Percentiles rank a stretch among this genome's conserved stretches.
phyloP scores from a whole-genome alignment of 2,888 invertebrate genomes.

The Oscheius onirici region DNA sequence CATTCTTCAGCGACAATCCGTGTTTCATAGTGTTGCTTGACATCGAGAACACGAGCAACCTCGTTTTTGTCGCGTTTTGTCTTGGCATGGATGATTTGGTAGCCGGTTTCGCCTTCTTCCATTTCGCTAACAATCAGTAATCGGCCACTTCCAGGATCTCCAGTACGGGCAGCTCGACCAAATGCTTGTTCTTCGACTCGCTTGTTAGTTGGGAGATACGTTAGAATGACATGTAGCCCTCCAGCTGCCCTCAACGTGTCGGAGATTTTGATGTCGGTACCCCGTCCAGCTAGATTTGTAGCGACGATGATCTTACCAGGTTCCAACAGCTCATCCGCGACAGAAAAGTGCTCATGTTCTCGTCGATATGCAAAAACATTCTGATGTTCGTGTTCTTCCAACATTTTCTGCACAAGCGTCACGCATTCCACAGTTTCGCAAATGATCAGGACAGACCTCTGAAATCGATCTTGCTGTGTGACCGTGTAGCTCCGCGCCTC shows the following conservation, averaged over 20 bases:
- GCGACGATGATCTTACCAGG: slow-evolving; percentile 69
- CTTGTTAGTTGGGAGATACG: slow-evolving; percentile 72
- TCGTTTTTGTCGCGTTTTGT: slow-evolving; percentile 36
- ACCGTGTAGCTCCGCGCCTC: slow-evolving; percentile 34
- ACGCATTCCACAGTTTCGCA: slow-evolving; percentile 59
- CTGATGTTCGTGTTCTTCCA: not conserved
- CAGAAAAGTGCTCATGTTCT: slow-evolving; percentile 35
- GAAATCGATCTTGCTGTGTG: slow-evolving; percentile 37
- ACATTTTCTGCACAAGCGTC: not conserved
- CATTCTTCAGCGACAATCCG: slow-evolving; percentile 34
- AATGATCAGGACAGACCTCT: slow-evolving; percentile 70
- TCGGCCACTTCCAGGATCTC: slow-evolving; percentile 67
- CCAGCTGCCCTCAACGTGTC: slow-evolving; percentile 59
- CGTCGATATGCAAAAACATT: slow-evolving; percentile 25
- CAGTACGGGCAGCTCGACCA: slow-evolving; percentile 72
- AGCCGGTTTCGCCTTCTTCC: not conserved
- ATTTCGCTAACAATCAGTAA: slow-evolving; percentile 15
- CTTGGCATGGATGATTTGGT: slow-evolving; percentile 35
- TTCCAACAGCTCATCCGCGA: not conserved
- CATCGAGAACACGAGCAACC: slow-evolving; percentile 24
- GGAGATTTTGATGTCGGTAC: slow-evolving; percentile 71
- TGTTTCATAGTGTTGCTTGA: slow-evolving; percentile 29
- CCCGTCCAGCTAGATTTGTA: slow-evolving; percentile 73
- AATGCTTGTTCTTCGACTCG: slow-evolving; percentile 73
- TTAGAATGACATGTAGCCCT: slow-evolving; percentile 72